phyloP scores from a whole-genome alignment of 2,797 vertebrate genomes.

The Moxostoma hubbsi region DNA sequence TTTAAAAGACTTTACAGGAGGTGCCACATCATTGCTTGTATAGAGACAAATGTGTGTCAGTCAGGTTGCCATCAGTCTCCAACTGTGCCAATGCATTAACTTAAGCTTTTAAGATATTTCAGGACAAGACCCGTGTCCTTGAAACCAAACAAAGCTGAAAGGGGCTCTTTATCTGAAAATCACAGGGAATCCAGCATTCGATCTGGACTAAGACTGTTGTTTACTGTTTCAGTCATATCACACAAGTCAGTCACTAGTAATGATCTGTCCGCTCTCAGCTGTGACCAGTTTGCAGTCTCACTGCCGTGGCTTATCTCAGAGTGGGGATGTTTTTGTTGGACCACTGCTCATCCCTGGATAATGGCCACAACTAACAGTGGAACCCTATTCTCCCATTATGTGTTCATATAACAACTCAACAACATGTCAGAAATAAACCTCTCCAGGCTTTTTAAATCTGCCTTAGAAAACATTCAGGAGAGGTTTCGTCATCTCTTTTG shows the following conservation, averaged over 20 bases:
- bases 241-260: constrained; percentile 14
- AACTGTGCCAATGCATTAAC: background rate
- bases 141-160: background rate
- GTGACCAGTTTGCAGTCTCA: constrained; percentile 34
- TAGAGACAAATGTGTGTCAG: too few relatives aligned
- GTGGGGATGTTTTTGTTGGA: constrained; percentile 70
- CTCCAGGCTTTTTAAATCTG: constrained; percentile 37
- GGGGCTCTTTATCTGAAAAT: background rate
- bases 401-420: constrained; percentile 63
- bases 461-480: background rate
- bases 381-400: constrained; percentile 68
- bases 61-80: background rate
- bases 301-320: constrained; percentile 48
- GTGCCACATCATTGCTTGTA: too few relatives aligned
- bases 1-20: too few relatives aligned
- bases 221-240: constrained; percentile 15
- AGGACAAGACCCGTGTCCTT: background rate
- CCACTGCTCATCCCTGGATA: constrained; percentile 66
- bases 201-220: constrained; percentile 1
- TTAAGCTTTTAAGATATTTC: background rate
- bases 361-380: constrained; percentile 65
- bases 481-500: constrained; percentile 34
- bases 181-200: background rate
- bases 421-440: constrained; percentile 61
- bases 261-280: constrained; percentile 38